Evolutionary conservation across 2,113 vertebrate species (phyloP), one percentile per base, ranked within the genome.

Genomic region (Indicator indicator): DNA sequence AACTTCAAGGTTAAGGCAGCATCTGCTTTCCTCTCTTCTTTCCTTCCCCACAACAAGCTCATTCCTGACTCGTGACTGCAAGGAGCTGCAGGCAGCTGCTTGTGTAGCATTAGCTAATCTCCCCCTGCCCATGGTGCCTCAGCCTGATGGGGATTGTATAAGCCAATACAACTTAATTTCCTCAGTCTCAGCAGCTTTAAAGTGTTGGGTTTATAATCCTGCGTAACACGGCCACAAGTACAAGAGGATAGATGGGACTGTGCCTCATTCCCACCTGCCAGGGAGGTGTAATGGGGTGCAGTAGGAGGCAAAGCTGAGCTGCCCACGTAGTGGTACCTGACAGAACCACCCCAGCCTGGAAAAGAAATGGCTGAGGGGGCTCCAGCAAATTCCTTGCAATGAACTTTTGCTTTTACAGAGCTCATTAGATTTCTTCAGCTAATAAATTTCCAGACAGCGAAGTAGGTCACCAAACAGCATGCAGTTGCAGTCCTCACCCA

Each of bases 381-480:
- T 91, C 60, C 30, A 88, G 67, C 42, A 92, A 89, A 32, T 58
- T 56, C 20, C 20, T 50, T 83, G 65, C 56, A 38, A 60, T 83
- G 82, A 84, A 62, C 68, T 90, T 82, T 36, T 44, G 58, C 70
- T 71, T 88, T 81, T 79, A 82, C 69, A 73, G 67, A 82, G 52
- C 72, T 38, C 10, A 1, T 90, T 84, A 62, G 33, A 32, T 42
- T 88, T 44, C 24, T 80, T 78, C 90, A 92, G 48, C 21, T 82
- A 71, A 54, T 77, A 83, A 80, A 90, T 76, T 62, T 72, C 59
- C 24, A 63, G 60, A 30, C 86, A 23, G 77, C 69, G 96, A 98
- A 97, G 84, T 97, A 91, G 97, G 96, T 98, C 96, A 97, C 40
- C 38, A 80, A 98, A 63, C 97, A 97, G 96, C 96, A 77, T 89